phyloP scores from a whole-genome alignment of 1,140 invertebrate species.

The Hypsibius dujardini region DNA sequence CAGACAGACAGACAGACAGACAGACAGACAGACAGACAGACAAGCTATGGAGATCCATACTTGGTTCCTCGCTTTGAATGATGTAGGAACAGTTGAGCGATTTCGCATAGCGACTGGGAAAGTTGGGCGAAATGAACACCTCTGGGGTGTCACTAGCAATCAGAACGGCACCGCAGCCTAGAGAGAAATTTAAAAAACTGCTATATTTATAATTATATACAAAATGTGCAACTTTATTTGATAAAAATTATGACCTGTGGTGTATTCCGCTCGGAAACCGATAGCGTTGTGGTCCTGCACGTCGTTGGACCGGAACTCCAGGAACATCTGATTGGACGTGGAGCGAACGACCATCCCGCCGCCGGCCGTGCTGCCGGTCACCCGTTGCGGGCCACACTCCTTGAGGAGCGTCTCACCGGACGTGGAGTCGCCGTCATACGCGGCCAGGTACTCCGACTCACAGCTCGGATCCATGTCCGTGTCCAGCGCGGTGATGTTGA shows the following conservation, averaged over 20 bases:
- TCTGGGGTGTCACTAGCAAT: slow-evolving; percentile 37
- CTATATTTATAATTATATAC: slow-evolving; percentile 9
- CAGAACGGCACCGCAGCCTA: slow-evolving; percentile 32
- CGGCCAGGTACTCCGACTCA: slow-evolving; percentile 40
- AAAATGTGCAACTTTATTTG: slow-evolving; percentile 5
- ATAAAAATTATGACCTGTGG: slow-evolving; percentile 31
- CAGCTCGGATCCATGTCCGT: slow-evolving; percentile 41
- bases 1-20: neutral
- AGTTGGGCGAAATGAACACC: slow-evolving; percentile 33
- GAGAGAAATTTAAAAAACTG: slow-evolving; percentile 21
- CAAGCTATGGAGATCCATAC: slow-evolving; percentile 28
- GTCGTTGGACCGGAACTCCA: slow-evolving; percentile 29
- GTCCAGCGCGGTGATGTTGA: slow-evolving; percentile 45
- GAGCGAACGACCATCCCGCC: slow-evolving; percentile 30
- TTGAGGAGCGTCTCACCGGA: slow-evolving; percentile 35
- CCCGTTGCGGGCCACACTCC: slow-evolving; percentile 35
- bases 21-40: slow-evolving; percentile 31
- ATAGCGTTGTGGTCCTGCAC: slow-evolving; percentile 32
- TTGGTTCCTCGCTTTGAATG: slow-evolving; percentile 38
- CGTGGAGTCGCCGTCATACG: slow-evolving; percentile 44
- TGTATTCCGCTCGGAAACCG: slow-evolving; percentile 53
- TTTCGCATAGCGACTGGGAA: slow-evolving; percentile 20
- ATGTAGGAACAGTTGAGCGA: slow-evolving; percentile 45
- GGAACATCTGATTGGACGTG: slow-evolving; percentile 41
- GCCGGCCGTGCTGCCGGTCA: slow-evolving; percentile 27